These are phyloP conservation scores for Scolopax rusticola DNA, from an alignment of 2,797 vertebrate genomes.

Conservation along the genomic window DNA sequence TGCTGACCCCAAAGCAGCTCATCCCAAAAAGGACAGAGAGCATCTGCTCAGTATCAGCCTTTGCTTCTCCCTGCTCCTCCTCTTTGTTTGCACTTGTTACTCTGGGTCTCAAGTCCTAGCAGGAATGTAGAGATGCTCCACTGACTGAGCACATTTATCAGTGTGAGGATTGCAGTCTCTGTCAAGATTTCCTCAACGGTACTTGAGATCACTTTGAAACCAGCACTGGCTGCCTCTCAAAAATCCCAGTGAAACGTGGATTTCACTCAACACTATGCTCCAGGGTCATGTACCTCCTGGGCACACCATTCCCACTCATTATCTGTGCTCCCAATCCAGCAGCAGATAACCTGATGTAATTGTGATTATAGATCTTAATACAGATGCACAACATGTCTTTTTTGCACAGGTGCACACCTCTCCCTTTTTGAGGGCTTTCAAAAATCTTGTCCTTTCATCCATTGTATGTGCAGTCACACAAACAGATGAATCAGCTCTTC, in stretches of 20 bases:
- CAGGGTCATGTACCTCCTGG: neutral
- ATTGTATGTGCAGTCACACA: neutral
- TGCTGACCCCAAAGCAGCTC: neutral
- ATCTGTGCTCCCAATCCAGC: neutral
- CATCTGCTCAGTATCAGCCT: slow-evolving; percentile 3
- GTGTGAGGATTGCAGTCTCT: neutral
- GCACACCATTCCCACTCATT: rapidly evolving
- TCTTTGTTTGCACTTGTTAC: neutral
- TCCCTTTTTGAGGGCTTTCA: neutral
- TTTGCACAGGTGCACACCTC: neutral
- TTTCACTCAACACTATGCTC: neutral
- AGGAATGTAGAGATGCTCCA: neutral
- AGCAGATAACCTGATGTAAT: neutral
- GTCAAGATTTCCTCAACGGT: neutral
- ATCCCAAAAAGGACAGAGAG: neutral
- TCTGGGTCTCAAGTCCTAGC: slow-evolving; percentile 1
- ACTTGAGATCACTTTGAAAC: neutral
- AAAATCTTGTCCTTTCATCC: neutral
- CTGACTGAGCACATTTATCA: neutral
- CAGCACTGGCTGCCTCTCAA: neutral
- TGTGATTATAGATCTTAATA: neutral
- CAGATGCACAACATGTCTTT: neutral
- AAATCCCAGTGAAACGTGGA: neutral
- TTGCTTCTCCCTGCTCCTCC: neutral
- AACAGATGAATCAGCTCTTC: neutral